A percentile compares a stretch with the other conserved stretches of the same genome.
phyloP scores from a whole-genome alignment of 2,113 vertebrate genomes.

The Apteryx owenii region DNA sequence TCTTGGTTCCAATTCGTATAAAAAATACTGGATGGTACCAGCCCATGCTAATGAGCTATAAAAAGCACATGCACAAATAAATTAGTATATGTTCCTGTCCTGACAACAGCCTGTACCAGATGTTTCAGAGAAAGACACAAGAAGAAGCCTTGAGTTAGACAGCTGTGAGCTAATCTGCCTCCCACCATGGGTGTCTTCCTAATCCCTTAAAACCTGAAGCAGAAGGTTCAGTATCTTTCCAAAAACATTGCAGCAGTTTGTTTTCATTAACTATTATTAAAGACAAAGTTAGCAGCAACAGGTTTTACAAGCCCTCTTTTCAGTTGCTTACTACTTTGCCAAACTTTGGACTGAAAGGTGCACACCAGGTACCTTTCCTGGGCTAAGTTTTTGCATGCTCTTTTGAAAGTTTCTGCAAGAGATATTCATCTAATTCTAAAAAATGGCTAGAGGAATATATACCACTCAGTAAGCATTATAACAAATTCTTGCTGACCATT shows the following conservation, averaged over 20 bases:
- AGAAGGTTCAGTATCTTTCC: slow-evolving; percentile 1
- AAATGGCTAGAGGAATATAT: neutral
- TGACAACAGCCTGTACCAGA: slow-evolving; percentile 43
- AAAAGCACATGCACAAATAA: slow-evolving; percentile 25
- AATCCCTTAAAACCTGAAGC: slow-evolving; percentile 58
- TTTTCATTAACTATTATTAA: neutral
- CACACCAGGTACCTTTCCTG: neutral
- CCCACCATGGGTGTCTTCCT: slow-evolving; percentile 35
- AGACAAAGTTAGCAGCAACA: neutral
- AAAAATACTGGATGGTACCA: neutral
- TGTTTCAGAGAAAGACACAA: slow-evolving; percentile 27
- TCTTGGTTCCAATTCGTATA: neutral
- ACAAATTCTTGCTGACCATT: neutral
- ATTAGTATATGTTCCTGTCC: slow-evolving; percentile 30
- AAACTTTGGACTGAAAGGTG: neutral
- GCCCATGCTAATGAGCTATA: neutral
- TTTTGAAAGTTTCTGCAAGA: neutral
- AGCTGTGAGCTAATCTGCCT: slow-evolving; percentile 62
- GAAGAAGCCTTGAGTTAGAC: slow-evolving; percentile 29
- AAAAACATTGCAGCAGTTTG: slow-evolving; percentile 6
- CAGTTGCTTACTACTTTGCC: neutral
- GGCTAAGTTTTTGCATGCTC: neutral
- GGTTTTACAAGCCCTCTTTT: neutral
- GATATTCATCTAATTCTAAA: neutral
- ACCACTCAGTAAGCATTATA: neutral